Evolutionary conservation across 1,140 invertebrate species (phyloP).

Genomic region (Bombus difficillimus): DNA sequence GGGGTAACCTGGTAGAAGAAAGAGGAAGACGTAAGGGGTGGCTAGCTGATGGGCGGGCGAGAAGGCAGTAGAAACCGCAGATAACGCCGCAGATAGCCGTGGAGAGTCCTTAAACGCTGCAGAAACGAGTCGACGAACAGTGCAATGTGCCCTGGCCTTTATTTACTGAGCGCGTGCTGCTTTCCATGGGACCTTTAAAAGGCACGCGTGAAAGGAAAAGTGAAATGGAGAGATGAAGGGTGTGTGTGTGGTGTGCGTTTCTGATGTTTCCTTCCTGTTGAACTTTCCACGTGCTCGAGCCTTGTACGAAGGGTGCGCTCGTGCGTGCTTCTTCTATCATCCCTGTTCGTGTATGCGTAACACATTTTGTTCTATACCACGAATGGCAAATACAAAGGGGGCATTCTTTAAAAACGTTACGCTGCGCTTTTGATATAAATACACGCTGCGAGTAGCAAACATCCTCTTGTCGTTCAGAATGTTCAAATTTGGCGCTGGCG

Average conservation of each 20-base stretch:
- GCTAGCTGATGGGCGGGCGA: background rate
- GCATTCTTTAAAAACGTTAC: conserved; percentile 13
- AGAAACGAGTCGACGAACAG: conserved; percentile 27
- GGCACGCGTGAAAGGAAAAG: conserved; percentile 34
- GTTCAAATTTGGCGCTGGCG: background rate
- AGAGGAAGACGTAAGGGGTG: background rate
- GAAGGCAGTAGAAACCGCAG: conserved; percentile 6
- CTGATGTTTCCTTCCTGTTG: conserved; percentile 34
- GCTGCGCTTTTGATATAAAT: conserved; percentile 9
- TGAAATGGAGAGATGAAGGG: background rate
- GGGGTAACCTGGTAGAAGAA: background rate
- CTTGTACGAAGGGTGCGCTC: background rate
- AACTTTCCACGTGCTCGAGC: conserved; percentile 48
- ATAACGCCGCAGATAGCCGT: conserved; percentile 21
- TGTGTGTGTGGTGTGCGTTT: background rate
- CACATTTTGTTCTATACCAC: conserved; percentile 31
- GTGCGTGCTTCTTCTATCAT: background rate
- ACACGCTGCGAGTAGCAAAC: background rate
- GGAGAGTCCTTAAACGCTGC: conserved; percentile 31
- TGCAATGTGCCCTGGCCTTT: conserved; percentile 28
- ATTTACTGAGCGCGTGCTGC: conserved; percentile 45
- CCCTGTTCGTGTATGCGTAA: background rate
- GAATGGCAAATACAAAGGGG: background rate
- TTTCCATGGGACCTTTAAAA: conserved; percentile 57
- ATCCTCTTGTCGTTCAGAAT: background rate